Evolutionary conservation across 2,797 vertebrate genomes (phyloP), one percentile per base, ranked within the genome.

Genomic region (Fringilla coelebs): DNA sequence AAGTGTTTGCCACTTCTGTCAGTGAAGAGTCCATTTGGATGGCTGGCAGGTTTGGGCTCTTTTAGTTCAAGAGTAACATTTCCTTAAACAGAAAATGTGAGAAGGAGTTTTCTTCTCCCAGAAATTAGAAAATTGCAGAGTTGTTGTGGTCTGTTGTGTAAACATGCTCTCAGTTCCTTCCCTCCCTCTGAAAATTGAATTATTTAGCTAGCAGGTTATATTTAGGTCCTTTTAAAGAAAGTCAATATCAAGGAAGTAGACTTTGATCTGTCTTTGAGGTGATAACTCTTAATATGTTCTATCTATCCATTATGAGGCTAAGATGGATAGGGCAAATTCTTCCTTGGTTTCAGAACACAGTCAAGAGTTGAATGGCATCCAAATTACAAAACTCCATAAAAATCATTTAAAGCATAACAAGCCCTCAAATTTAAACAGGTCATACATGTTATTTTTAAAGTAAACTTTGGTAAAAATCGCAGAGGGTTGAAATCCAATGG

Each of bases 161-260:
- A 94, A 95, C 71, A 84, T 48, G 85, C 78, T 57, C 76, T 88
- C 85, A 76, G 65, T 83, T 93, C 89, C 92, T 81, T 19, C 38
- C 28, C 58, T 62, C 43, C 34, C 60, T 10, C 36, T 4, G 17
- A 67, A 95, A 95, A 93, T 90, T 94, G 92, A 97, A 96, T 95
- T 92, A 94, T 95, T 97, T 94, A 95, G 90, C 93, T 94, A 38
- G 89, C 0, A 0, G 71, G 93, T 91, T 97, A 96, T 95, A 96
- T 96, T 95, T 97, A 96, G 92, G 90, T 57, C 92, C 96, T 96
- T 96, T 97, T 96, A 97, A 95, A 95, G 94, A 92, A 96, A 96
- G 96, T 96, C 96, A 61, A 97, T 95, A 95, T 76, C 80, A 82
- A 94, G 96, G 96, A 97, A 96, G 94, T 92, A 93, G 94, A 91